Percentiles rank a stretch among this genome's conserved stretches.
These are phyloP conservation scores for Buceros bicornis DNA, from an alignment of 2,797 vertebrate genomes.

Conservation along the genomic window DNA sequence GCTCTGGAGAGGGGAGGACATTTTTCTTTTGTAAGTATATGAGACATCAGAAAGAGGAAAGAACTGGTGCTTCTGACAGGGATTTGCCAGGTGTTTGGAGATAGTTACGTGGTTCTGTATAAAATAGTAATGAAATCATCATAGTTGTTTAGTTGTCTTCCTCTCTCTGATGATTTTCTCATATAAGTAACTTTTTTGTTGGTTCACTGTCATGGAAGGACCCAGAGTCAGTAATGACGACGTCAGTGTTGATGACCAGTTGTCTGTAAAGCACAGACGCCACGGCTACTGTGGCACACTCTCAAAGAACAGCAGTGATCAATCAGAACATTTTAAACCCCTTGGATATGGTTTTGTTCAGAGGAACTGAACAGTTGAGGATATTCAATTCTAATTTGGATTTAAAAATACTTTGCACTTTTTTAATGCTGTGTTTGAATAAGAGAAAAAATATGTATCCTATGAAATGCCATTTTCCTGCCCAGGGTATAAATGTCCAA, in stretches of 20 bases:
- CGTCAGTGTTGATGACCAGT: background rate
- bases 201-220: background rate
- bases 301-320: background rate
- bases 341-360: background rate
- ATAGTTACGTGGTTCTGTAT: background rate
- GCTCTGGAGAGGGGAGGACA: background rate
- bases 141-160: background rate
- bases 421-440: slow-evolving; percentile 28
- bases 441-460: slow-evolving; percentile 2
- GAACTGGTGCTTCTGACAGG: background rate
- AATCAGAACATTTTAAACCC: background rate
- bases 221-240: background rate
- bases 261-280: background rate
- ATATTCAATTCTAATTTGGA: slow-evolving; percentile 21
- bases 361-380: background rate
- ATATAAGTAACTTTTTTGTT: accelerated
- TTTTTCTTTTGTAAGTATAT: background rate
- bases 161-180: background rate
- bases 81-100: background rate
- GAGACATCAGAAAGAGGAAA: background rate
- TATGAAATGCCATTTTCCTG: slow-evolving; percentile 48
- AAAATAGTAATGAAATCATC: background rate
- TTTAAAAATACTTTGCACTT: slow-evolving; percentile 31
- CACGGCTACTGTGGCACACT: background rate
- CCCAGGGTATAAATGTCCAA: slow-evolving; percentile 22